A percentile compares a stretch with the other conserved stretches of the same genome.
Conservation (phyloP, 2,888 invertebrate genomes). For the Stenolophus ochropezus region DNA sequence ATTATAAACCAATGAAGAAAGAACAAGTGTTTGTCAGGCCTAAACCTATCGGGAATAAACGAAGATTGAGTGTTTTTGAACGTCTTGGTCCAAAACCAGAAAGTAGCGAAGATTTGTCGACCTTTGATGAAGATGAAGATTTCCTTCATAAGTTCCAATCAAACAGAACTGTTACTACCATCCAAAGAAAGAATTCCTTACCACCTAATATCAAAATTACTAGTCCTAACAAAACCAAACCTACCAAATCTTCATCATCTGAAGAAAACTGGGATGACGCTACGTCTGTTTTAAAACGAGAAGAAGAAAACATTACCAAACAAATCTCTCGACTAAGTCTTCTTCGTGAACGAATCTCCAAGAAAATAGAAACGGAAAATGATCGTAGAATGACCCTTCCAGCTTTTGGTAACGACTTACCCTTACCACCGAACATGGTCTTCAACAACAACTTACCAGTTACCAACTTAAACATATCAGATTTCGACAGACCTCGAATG, state of each 20-base stretch:
- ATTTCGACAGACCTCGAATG: background rate
- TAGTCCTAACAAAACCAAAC: background rate
- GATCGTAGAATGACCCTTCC: background rate
- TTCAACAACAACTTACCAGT: background rate
- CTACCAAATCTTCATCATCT: background rate
- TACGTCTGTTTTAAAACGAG: background rate
- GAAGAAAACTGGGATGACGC: background rate
- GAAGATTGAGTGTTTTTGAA: slow-evolving; percentile 32
- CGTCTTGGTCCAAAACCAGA: background rate
- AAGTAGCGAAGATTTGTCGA: slow-evolving; percentile 6
- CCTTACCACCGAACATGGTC: background rate
- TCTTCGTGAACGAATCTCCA: background rate
- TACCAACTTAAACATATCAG: background rate
- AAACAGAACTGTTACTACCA: background rate
- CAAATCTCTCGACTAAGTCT: background rate
- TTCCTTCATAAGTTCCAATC: background rate
- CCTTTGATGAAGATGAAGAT: slow-evolving; percentile 3
- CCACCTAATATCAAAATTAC: background rate
- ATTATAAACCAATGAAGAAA: background rate
- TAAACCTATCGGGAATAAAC: background rate
- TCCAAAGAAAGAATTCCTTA: background rate
- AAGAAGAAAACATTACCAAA: background rate
- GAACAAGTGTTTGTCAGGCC: background rate
- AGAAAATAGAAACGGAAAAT: background rate
- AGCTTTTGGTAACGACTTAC: background rate